A percentile compares a stretch with the other conserved stretches of the same genome.
Conservation (phyloP, 1,140 invertebrate species). For the Aphaenogaster floridana region DNA sequence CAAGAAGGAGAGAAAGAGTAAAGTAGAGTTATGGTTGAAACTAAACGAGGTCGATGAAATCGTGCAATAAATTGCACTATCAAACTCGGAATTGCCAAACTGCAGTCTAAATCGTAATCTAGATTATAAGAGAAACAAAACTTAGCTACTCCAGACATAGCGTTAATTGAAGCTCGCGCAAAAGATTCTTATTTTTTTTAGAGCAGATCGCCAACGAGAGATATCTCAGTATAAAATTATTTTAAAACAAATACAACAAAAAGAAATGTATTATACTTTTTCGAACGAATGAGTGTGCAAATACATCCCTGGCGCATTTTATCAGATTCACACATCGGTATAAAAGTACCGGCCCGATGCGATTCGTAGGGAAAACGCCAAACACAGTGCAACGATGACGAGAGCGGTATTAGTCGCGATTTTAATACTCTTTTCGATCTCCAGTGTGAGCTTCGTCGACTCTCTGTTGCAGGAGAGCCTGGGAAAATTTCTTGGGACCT, state of each 20-base stretch:
- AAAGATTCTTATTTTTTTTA: not conserved
- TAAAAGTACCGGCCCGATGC: conserved; percentile 48
- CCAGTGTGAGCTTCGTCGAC: conserved; percentile 42
- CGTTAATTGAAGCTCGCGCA: not conserved
- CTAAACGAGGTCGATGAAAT: conserved; percentile 18
- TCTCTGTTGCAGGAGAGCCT: conserved; percentile 70
- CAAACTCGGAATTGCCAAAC: conserved; percentile 2
- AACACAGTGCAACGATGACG: conserved; percentile 68
- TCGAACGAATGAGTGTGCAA: not conserved
- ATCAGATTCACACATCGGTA: conserved; percentile 67
- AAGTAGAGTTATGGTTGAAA: not conserved
- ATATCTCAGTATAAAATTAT: not conserved
- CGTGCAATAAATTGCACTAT: conserved; percentile 23
- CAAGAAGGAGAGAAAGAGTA: conserved; percentile 11
- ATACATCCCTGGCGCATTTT: conserved; percentile 32
- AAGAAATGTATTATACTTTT: not conserved
- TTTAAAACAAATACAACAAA: not conserved
- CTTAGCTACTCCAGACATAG: not conserved
- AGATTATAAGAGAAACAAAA: not conserved
- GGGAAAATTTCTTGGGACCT: conserved; percentile 72
- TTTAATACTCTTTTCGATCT: conserved; percentile 47
- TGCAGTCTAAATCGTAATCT: not conserved
- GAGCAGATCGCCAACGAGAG: not conserved
- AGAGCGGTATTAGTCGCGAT: conserved; percentile 29
- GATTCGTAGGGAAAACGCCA: conserved; percentile 37